A percentile compares a stretch with the other conserved stretches of the same genome.
Conservation (phyloP, 2,888 invertebrate genomes). For the Mallateleia sp. region DNA sequence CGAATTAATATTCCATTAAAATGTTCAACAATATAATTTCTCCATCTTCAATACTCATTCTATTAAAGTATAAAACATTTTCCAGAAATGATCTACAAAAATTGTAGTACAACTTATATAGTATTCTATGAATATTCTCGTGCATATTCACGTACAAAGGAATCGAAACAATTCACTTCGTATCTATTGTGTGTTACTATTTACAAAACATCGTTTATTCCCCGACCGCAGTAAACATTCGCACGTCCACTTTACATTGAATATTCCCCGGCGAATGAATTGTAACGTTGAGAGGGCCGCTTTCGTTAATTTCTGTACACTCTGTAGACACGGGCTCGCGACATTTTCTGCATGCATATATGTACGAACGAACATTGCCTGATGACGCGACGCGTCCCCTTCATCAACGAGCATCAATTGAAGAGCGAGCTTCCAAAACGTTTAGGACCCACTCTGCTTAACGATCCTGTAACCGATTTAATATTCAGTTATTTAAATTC, state of each 20-base stretch:
- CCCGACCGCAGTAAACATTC: background rate
- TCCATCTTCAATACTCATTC: too few relatives aligned
- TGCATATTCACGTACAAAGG: too few relatives aligned
- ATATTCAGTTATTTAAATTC: too few relatives aligned
- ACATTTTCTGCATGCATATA: background rate
- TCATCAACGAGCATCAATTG: constrained; percentile 61
- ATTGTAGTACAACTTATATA: too few relatives aligned
- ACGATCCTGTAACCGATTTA: constrained; percentile 25
- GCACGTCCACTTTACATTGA: constrained; percentile 5
- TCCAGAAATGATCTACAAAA: too few relatives aligned
- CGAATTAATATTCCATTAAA: too few relatives aligned
- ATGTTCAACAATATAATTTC: too few relatives aligned
- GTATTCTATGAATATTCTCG: too few relatives aligned
- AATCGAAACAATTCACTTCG: too few relatives aligned
- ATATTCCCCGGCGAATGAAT: constrained; percentile 9
- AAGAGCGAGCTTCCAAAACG: constrained; percentile 58
- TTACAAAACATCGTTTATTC: too few relatives aligned
- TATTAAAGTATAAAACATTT: too few relatives aligned
- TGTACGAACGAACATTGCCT: constrained; percentile 2
- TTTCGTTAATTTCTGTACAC: constrained; percentile 37
- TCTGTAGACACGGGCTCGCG: background rate
- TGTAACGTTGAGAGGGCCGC: constrained; percentile 27
- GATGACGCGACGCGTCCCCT: constrained; percentile 51
- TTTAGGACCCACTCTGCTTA: constrained; percentile 24
- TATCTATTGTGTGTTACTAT: too few relatives aligned